A percentile compares a stretch with the other conserved stretches of the same genome.
Evolutionary conservation across 92 coral and sea anemone genomes (phyloP).

Genomic region (Micromussa lordhowensis): DNA sequence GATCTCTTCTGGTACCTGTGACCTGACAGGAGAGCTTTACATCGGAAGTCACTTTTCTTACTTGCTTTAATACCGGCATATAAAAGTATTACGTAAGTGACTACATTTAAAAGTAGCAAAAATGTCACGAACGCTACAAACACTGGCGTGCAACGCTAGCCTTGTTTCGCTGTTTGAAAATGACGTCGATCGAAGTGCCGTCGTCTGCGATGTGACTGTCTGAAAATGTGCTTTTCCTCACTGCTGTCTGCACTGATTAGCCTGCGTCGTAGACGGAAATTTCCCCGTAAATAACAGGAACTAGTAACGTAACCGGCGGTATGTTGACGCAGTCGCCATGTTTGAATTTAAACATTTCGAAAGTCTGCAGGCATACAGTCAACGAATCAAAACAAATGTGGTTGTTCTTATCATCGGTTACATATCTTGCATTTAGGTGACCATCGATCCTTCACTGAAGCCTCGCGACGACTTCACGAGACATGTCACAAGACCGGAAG

Average conservation of each 20-base stretch:
- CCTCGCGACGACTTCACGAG: not conserved
- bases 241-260: too few relatives aligned
- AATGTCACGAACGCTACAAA: too few relatives aligned
- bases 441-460: not conserved
- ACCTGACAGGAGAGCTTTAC: not conserved
- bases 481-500: not conserved
- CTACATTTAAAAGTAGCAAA: not conserved
- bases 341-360: not conserved
- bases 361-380: not conserved
- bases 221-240: too few relatives aligned
- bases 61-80: not conserved
- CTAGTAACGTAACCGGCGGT: too few relatives aligned
- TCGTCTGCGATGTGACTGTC: too few relatives aligned
- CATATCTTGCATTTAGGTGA: not conserved
- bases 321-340: too few relatives aligned
- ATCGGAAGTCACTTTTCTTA: not conserved
- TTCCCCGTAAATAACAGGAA: too few relatives aligned
- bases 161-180: too few relatives aligned
- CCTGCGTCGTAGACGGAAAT: too few relatives aligned
- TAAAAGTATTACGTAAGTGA: not conserved
- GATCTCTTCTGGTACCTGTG: not conserved
- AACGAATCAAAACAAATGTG: not conserved
- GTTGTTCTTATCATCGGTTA: not conserved
- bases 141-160: too few relatives aligned
- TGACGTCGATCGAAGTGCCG: too few relatives aligned